Evolutionary conservation across 2,113 vertebrate species (phyloP).

Genomic region (Phycodurus eques): DNA sequence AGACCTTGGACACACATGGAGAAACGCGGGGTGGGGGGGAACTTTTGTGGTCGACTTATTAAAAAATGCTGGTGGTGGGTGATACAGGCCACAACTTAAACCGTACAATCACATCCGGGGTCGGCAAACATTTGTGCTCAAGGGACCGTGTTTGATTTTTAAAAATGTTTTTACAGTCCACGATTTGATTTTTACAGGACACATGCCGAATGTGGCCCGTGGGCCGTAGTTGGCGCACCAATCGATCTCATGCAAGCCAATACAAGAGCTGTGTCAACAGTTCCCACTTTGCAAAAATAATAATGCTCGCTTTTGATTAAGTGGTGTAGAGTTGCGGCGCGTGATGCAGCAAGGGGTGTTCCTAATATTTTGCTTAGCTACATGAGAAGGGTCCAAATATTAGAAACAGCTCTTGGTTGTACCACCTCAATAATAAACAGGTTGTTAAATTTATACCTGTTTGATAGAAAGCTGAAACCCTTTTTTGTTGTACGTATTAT

Average conservation of each 20-base stretch:
- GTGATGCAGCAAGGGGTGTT: background rate
- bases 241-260: background rate
- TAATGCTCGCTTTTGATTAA: background rate
- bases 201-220: background rate
- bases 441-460: too few relatives aligned
- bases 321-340: background rate
- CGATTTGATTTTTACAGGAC: background rate
- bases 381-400: background rate
- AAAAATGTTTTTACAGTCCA: background rate
- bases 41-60: background rate
- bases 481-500: too few relatives aligned
- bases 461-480: too few relatives aligned
- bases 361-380: background rate
- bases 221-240: background rate
- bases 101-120: background rate
- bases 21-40: conserved; percentile 1
- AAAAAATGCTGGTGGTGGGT: background rate
- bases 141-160: background rate
- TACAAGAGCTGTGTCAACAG: background rate
- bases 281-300: background rate
- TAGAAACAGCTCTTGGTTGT: too few relatives aligned
- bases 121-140: background rate
- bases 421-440: too few relatives aligned
- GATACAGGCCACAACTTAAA: background rate
- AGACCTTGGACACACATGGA: conserved; percentile 41